phyloP scores from a whole-genome alignment of 2,888 invertebrate genomes.

The Pteria penguin region DNA sequence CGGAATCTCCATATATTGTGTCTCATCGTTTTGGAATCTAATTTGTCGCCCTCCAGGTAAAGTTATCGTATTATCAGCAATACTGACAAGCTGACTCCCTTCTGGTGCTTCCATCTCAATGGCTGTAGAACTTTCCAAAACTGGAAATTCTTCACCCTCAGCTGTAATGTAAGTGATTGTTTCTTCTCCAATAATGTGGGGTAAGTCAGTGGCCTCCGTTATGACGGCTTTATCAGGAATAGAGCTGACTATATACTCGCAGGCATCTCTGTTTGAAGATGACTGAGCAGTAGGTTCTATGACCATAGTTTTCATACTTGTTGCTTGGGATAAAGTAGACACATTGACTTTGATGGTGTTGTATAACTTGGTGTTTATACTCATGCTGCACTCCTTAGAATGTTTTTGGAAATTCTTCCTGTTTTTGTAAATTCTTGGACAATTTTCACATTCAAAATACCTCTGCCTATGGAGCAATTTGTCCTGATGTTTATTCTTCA shows the following conservation, averaged over 20 bases:
- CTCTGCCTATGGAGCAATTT: background rate
- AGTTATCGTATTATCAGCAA: background rate
- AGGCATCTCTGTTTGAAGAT: background rate
- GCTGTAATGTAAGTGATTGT: background rate
- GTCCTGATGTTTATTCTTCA: background rate
- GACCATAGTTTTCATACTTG: background rate
- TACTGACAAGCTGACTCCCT: background rate
- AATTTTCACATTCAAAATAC: slow-evolving; percentile 12
- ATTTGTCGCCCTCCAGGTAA: background rate
- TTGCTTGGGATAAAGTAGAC: background rate
- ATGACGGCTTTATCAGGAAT: too few species aligned
- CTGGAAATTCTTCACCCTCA: background rate
- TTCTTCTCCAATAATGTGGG: background rate
- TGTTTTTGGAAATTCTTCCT: slow-evolving; percentile 4
- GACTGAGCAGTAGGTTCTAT: background rate
- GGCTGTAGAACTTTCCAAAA: background rate
- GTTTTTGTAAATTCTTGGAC: background rate
- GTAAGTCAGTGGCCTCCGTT: background rate
- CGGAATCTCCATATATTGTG: slow-evolving; percentile 2
- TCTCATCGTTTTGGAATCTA: background rate
- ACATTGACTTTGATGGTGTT: background rate
- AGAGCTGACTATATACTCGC: background rate
- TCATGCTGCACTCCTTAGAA: background rate
- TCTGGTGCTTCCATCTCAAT: background rate
- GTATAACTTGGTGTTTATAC: background rate